These are phyloP conservation scores for Dryomyza anilis DNA, from an alignment of 2,888 invertebrate genomes.

Conservation along the genomic window DNA sequence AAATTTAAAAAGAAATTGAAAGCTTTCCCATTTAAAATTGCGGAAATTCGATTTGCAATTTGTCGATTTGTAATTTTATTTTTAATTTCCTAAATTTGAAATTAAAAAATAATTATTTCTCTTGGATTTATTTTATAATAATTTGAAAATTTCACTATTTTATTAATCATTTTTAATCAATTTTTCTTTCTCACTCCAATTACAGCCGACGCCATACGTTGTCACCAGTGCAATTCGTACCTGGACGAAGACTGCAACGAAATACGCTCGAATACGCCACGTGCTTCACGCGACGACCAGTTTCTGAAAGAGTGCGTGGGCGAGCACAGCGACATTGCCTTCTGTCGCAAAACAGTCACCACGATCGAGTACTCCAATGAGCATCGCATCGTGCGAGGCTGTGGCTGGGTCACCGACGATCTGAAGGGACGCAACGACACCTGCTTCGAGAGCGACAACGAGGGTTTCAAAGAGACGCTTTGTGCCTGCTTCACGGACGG, in stretches of 20 bases:
- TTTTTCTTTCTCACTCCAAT: constrained; percentile 28
- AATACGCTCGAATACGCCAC: constrained; percentile 64
- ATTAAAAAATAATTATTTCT: too few species aligned
- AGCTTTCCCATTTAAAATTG: too few species aligned
- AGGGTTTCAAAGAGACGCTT: constrained; percentile 68
- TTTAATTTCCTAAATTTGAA: too few species aligned
- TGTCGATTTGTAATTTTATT: too few species aligned
- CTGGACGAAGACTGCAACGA: constrained; percentile 71
- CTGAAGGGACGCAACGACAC: constrained; percentile 44
- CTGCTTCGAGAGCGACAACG: constrained; percentile 69
- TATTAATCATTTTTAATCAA: background rate
- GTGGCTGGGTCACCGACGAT: constrained; percentile 66
- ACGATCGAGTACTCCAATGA: constrained; percentile 64
- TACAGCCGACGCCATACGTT: constrained; percentile 66
- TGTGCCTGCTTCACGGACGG: constrained; percentile 70
- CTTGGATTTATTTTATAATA: too few species aligned
- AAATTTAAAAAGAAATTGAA: too few species aligned
- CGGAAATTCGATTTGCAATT: too few species aligned
- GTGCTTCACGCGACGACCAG: constrained; percentile 56
- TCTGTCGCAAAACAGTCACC: constrained; percentile 74
- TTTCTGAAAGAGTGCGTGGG: constrained; percentile 62
- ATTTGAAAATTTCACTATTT: too few species aligned
- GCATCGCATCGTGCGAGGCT: constrained; percentile 64
- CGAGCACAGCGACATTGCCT: constrained; percentile 58
- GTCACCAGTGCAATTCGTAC: constrained; percentile 77